These are phyloP conservation scores for Pipistrellus kuhlii DNA, from an alignment of 2,797 vertebrate genomes.

Conservation along the genomic window DNA sequence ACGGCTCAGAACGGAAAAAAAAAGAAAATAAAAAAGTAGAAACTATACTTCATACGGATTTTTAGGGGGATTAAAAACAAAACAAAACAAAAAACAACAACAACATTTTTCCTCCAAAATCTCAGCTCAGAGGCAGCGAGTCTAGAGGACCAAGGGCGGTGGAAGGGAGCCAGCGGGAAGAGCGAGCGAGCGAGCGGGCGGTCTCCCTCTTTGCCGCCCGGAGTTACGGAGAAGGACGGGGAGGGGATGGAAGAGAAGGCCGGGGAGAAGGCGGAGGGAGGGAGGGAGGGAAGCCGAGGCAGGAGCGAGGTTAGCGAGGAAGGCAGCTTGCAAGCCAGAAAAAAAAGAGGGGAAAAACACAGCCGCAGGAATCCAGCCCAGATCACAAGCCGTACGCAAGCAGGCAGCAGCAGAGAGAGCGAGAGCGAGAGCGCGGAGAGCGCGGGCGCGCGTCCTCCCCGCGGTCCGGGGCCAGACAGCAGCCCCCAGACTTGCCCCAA, in stretches of 20 bases:
- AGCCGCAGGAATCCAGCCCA: slow-evolving; percentile 80
- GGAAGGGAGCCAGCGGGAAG: slow-evolving; percentile 72
- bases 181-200: slow-evolving; percentile 51
- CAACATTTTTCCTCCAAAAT: slow-evolving; percentile 77
- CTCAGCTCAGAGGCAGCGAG: slow-evolving; percentile 70
- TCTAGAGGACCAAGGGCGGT: slow-evolving; percentile 70
- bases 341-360: slow-evolving; percentile 50
- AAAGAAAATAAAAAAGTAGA: slow-evolving; percentile 55
- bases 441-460: slow-evolving; percentile 74
- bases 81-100: not conserved
- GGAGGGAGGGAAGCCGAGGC: not conserved
- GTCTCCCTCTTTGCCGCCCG: slow-evolving; percentile 52
- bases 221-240: slow-evolving; percentile 54
- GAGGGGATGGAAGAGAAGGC: not conserved
- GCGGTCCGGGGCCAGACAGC: slow-evolving; percentile 74
- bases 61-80: not conserved
- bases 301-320: slow-evolving; percentile 43
- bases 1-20: slow-evolving; percentile 40
- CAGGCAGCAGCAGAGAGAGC: slow-evolving; percentile 79
- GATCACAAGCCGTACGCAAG: slow-evolving; percentile 77
- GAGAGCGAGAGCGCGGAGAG: not conserved
- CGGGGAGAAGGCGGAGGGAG: not conserved
- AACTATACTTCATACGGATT: slow-evolving; percentile 69
- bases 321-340: slow-evolving; percentile 69
- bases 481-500: slow-evolving; percentile 68